Evolutionary conservation across 2,888 invertebrate genomes (phyloP).

Genomic region (Diaprepes abbreviatus): DNA sequence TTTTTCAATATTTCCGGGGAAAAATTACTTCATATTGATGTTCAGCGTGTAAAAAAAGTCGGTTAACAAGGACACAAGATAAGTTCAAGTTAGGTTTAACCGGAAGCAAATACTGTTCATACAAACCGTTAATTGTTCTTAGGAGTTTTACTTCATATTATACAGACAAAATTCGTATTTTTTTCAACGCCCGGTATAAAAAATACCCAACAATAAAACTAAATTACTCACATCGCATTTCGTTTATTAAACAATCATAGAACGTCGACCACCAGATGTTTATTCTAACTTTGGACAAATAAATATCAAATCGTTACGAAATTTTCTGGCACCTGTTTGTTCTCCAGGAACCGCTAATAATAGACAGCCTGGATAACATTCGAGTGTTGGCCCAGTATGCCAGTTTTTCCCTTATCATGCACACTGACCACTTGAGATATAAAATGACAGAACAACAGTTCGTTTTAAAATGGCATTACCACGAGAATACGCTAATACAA

Average conservation of each 20-base stretch:
- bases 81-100: no score
- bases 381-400: slow-evolving; percentile 60
- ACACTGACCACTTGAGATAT: slow-evolving; percentile 51
- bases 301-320: slow-evolving; percentile 46
- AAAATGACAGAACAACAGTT: slow-evolving; percentile 61
- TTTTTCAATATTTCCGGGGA: no score
- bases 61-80: no score
- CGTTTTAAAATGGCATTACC: slow-evolving; percentile 66
- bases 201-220: no score
- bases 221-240: background rate
- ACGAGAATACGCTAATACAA: slow-evolving; percentile 73
- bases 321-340: slow-evolving; percentile 66
- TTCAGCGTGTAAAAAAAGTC: no score
- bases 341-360: slow-evolving; percentile 65
- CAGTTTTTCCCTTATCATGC: slow-evolving; percentile 59
- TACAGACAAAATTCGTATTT: no score
- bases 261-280: background rate
- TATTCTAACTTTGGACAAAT: slow-evolving; percentile 42
- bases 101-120: no score
- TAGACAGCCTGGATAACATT: slow-evolving; percentile 66
- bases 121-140: no score
- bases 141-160: no score
- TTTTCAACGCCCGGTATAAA: no score
- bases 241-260: background rate
- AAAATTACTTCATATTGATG: no score